Conservation (phyloP, 2,888 invertebrate genomes). For the Ceraclea dissimilis region DNA sequence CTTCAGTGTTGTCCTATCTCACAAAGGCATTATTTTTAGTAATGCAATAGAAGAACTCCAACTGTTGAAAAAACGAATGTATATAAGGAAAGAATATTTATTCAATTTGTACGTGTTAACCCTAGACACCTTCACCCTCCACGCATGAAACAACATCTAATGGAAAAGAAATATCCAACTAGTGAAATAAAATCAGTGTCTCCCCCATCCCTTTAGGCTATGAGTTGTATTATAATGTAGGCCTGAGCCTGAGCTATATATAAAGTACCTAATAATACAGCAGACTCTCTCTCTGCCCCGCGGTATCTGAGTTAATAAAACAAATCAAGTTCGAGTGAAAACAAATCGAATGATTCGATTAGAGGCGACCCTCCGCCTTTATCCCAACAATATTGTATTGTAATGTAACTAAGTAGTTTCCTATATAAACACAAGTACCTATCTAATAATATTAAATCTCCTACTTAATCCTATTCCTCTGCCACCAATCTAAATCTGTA, state of each 20-base stretch:
- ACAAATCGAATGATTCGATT: constrained; percentile 26
- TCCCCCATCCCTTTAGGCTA: not conserved
- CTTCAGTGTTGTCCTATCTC: too few species aligned
- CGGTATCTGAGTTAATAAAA: constrained; percentile 22
- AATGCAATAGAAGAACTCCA: too few species aligned
- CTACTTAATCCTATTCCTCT: too few species aligned
- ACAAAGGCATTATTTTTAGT: too few species aligned
- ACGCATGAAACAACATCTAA: constrained; percentile 1
- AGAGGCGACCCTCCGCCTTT: constrained; percentile 8
- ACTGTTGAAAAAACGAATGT: too few species aligned
- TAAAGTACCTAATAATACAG: too few species aligned
- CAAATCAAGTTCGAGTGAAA: constrained; percentile 25
- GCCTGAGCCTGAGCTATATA: too few species aligned
- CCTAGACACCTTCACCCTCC: not conserved
- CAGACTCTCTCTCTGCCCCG: not conserved
- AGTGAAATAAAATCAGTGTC: not conserved
- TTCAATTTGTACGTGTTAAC: not conserved
- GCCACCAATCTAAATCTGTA: too few species aligned
- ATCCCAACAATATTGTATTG: not conserved
- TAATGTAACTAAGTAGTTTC: not conserved
- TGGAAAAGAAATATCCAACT: constrained; percentile 1
- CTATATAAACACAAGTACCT: too few species aligned
- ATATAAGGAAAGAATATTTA: too few species aligned
- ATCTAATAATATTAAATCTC: too few species aligned
- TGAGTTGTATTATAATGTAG: too few species aligned